Base-by-base conservation (phyloP, 53 echinoderm and acorn worm genomes). In the Paracentrotus lividus region DNA sequence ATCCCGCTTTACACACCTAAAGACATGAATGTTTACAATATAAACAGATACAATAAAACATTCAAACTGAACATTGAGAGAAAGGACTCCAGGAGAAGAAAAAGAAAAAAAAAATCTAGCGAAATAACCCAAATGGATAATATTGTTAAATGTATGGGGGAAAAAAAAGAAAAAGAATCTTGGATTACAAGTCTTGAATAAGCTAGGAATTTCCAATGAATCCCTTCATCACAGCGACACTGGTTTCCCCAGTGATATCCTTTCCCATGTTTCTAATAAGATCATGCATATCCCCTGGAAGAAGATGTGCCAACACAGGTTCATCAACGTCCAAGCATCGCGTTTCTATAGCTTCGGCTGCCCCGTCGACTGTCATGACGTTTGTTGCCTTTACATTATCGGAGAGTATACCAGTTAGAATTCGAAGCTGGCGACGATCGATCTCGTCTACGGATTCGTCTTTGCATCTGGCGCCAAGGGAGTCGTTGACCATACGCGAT, bases 291-390 rank as follows among this genome's bases (percentile, higher is more conserved):
- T 87, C 32, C 2, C 34, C 54, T 9, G 87, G 24, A 15, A 87
- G 34, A 3, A 87, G 36, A 56, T 87, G 56, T 33, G 55, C 4
- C 1, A 87, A 14, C 8, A 36, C 87, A 4, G 87, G 87, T 38
- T 87, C 56, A 8, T 87, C 21, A 21, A 56, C 87, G 32, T 87
- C 87, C 55, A 87, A 18, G 18, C 87, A 87, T 12, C 57, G 23
- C 5, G 87, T 87, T 21, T 9, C 33, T 21, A 87, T 47, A 0
- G 57, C 34, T 12, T 87, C 36, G 8, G 55, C 87, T 33, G 34
- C 26, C 10, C 34, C 87, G 21, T 87, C 87, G 2, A 57, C 21
- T 6, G 47, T 20, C 21, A 34, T 16, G 34, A 5, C 29, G 2
- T 20, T 33, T 61, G 16, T 44, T 27, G 8, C 4, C 42, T 23